Percentiles rank a stretch among this genome's conserved stretches.
Conservation (phyloP, 2,888 invertebrate genomes). For the Theristus sp. region DNA sequence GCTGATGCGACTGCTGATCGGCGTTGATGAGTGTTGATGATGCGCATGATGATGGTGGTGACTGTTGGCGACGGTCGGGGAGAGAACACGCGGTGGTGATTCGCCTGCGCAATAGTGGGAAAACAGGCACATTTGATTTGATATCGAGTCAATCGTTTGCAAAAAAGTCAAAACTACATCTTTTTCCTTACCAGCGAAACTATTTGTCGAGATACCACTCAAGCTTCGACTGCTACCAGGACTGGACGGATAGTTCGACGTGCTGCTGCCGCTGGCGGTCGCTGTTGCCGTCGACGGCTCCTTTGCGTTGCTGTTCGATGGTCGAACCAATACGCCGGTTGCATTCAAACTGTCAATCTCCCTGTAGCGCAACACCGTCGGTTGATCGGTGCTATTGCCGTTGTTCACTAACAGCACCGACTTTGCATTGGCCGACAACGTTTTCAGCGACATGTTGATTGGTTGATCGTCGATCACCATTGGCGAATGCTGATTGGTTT, state of each 20-base stretch:
- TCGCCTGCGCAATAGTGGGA: no score
- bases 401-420: neutral
- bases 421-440: neutral
- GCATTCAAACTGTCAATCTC: no score
- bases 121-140: no score
- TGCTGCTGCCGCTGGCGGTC: constrained; percentile 2
- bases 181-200: neutral
- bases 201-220: neutral
- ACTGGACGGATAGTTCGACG: constrained; percentile 3
- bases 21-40: no score
- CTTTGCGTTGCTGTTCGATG: no score
- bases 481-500: no score
- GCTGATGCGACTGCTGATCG: neutral
- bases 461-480: constrained; percentile 3
- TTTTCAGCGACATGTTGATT: constrained; percentile 2
- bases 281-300: no score
- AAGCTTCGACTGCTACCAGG: neutral
- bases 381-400: no score
- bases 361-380: no score
- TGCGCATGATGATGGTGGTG: no score
- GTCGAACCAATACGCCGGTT: no score
- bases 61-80: neutral
- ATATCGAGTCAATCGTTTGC: neutral
- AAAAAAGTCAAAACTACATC: no score
- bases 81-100: neutral